Evolutionary conservation across 2,113 vertebrate genomes (phyloP).

Genomic region (Pygoscelis antarcticus): DNA sequence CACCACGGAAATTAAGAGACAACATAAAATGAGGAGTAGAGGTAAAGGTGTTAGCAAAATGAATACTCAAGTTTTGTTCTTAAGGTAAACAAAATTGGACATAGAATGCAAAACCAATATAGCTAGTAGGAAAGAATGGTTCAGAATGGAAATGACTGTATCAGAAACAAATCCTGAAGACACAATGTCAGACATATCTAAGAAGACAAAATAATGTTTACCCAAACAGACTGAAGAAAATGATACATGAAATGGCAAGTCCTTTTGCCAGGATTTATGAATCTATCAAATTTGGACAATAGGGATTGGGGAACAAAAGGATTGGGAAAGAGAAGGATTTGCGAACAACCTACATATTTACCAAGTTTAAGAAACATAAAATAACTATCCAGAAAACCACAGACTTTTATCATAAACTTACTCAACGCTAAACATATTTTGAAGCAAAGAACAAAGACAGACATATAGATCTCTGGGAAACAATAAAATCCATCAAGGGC

Average conservation of each 20-base stretch:
- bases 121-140: neutral
- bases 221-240: neutral
- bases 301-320: neutral
- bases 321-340: neutral
- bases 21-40: neutral
- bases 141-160: neutral
- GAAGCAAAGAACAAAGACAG: neutral
- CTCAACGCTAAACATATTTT: neutral
- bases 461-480: neutral
- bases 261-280: neutral
- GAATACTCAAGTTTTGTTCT: neutral
- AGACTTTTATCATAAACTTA: neutral
- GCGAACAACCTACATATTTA: neutral
- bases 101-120: neutral
- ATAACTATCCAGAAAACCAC: neutral
- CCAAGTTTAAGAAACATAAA: neutral
- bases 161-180: neutral
- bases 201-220: neutral
- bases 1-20: neutral
- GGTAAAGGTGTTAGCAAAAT: neutral
- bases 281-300: neutral
- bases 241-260: neutral
- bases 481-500: neutral
- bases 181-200: neutral
- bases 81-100: neutral